A percentile compares a stretch with the other conserved stretches of the same genome.
Evolutionary conservation across 2,797 vertebrate species (phyloP).

Genomic region (Odontamblyopus lacepedii): DNA sequence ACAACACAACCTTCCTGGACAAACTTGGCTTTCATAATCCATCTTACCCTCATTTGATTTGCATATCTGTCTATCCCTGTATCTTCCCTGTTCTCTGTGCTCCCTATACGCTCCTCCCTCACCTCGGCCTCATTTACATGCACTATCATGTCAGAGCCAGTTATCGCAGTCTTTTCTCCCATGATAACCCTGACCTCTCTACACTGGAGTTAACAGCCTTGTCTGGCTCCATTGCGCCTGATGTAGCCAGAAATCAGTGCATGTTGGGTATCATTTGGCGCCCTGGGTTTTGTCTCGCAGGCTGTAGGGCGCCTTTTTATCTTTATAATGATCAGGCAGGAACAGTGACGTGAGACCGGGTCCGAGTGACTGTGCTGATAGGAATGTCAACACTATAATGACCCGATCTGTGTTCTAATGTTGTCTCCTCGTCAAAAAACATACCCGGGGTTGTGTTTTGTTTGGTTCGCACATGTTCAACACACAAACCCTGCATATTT

Average conservation of each 20-base stretch:
- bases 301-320: conserved; percentile 53
- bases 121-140: conserved; percentile 21
- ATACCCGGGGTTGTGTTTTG: too few relatives aligned
- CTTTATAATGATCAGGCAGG: conserved; percentile 54
- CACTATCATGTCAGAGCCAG: conserved; percentile 25
- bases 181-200: conserved; percentile 56
- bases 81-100: background rate
- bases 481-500: too few relatives aligned
- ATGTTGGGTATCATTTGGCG: conserved; percentile 41
- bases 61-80: background rate
- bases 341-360: conserved; percentile 47
- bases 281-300: conserved; percentile 46
- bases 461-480: too few relatives aligned
- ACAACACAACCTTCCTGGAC: background rate
- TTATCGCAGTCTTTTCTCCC: conserved; percentile 15
- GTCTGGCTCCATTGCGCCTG: conserved; percentile 53
- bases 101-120: background rate
- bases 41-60: background rate
- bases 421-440: too few relatives aligned
- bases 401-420: background rate
- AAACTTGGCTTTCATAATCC: background rate
- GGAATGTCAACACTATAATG: conserved; percentile 34
- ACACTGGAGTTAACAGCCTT: conserved; percentile 59
- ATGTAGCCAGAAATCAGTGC: conserved; percentile 45
- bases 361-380: conserved; percentile 57